Base-by-base conservation (phyloP, 2,113 vertebrate genomes). In the Prolemur simus region DNA sequence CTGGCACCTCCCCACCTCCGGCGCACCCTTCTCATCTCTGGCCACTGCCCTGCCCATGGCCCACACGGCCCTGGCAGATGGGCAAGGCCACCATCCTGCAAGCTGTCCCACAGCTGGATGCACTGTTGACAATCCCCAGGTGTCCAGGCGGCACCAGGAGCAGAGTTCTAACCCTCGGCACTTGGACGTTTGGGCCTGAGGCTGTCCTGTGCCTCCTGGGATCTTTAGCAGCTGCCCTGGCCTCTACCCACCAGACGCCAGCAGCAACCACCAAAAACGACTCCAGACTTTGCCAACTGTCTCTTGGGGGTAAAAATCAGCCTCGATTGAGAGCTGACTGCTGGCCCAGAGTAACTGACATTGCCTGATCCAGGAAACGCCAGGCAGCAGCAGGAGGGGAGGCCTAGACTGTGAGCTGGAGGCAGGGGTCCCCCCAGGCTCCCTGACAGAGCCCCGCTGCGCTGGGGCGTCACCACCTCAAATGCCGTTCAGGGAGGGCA, bases 351-450 rank as follows among this genome's bases (percentile, higher is more conserved):
- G 25, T 17, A 7, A 69, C 49, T 4, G 5, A 9, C 1, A 0
- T 0, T 23, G 11, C 20, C 69, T 45, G 34, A 34, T 4, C 8
- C 49, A 8, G 81, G 74, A 87, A 29, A 15, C 0, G 12, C 10
- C 1, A 0, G 23, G 63, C 2, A 0, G 13, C 5, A 0, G 6
- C 60, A 71, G 6, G 34, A n/a, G 9, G 21, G 23, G 76, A 29
- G 23, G 37, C 47, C 68, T 3, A 1, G 32, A 3, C 5, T 0
- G 1, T 0, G 27, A 39, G 73, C 5, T 4, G 9, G 45, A 20
- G 47, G 49, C 15, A n/a, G 2, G 3, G 56, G 85, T 29, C 23
- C 37, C 1, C 3, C 20, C 21, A 2, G 34, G 34, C 71, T 77
- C 60, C 8, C 52, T 0, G n/a, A 18, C 52, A 54, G 17, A 54